These are phyloP conservation scores for Prunella fulvescens DNA, from an alignment of 2,113 vertebrate genomes.

Conservation along the genomic window DNA sequence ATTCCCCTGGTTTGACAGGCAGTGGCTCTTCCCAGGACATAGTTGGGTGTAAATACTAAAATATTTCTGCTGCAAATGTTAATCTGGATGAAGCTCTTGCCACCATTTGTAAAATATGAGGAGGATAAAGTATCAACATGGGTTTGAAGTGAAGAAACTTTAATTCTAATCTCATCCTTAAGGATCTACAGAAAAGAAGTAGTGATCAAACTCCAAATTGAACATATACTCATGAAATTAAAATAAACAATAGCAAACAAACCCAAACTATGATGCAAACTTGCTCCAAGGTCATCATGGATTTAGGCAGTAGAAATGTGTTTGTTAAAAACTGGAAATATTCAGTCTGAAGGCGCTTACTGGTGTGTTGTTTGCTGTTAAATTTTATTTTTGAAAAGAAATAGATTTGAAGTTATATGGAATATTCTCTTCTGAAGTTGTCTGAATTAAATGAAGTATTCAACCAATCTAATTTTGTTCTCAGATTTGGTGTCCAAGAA, in stretches of 20 bases:
- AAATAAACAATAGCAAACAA: neutral
- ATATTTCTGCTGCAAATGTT: neutral
- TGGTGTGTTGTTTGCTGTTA: neutral
- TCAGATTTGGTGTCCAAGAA: neutral
- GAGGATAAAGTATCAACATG: neutral
- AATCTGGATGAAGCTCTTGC: neutral
- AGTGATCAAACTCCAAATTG: neutral
- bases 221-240: neutral
- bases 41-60: neutral
- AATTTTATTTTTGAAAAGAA: neutral
- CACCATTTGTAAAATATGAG: neutral
- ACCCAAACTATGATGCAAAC: too few species aligned
- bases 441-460: neutral
- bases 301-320: neutral
- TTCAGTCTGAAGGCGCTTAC: rapidly evolving
- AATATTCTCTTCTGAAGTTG: neutral
- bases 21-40: neutral
- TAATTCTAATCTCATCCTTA: neutral
- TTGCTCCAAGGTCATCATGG: neutral
- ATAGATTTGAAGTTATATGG: neutral
- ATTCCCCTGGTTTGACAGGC: neutral
- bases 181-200: neutral
- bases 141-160: neutral
- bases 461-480: neutral
- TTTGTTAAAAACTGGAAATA: neutral